Conservation (phyloP, 2,113 vertebrate species). For the Corythornis madagascariensis region DNA sequence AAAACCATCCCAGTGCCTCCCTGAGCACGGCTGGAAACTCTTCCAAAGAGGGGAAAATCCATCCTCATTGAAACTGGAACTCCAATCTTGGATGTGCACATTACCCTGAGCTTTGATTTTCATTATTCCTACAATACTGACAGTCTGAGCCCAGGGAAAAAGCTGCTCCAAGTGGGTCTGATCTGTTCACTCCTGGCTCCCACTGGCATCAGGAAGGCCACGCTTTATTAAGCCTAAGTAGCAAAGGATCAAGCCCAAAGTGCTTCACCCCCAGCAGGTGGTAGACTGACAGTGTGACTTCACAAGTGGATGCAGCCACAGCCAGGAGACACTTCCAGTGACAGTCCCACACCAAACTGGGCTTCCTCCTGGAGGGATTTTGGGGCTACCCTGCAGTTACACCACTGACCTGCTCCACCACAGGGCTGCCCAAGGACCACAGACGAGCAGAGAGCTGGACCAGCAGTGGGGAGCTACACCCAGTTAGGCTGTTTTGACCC, state of each 20-base stretch:
- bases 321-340: neutral
- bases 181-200: neutral
- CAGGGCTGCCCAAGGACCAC: neutral
- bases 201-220: neutral
- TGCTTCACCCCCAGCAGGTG: neutral
- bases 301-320: neutral
- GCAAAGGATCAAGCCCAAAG: neutral
- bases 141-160: neutral
- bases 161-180: neutral
- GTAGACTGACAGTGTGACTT: fast-evolving
- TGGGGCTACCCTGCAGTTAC: neutral
- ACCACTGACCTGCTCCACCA: neutral
- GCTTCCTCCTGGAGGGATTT: neutral
- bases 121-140: neutral
- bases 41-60: fast-evolving
- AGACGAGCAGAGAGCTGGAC: neutral
- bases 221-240: neutral
- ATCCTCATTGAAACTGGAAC: neutral
- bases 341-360: fast-evolving
- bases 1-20: neutral
- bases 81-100: neutral
- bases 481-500: neutral
- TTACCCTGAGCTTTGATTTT: neutral
- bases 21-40: neutral
- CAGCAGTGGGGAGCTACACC: neutral